A percentile compares a stretch with the other conserved stretches of the same genome.
phyloP scores from a whole-genome alignment of 2,888 invertebrate species.

The Tanytarsus gracilentus region DNA sequence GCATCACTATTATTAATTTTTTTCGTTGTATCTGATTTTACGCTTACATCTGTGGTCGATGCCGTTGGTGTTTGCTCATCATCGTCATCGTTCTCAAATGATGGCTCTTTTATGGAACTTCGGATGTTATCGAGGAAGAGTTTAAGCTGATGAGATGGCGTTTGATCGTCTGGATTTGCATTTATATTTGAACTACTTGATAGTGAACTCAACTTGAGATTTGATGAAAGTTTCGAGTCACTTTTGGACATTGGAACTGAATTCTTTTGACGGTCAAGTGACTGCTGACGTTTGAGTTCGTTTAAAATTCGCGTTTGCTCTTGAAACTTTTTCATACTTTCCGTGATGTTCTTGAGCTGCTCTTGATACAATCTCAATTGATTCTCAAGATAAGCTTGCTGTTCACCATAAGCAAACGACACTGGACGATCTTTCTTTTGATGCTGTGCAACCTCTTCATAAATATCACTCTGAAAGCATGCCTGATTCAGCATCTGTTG shows the following conservation, averaged over 20 bases:
- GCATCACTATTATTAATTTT: not conserved
- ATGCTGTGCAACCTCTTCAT: slow-evolving; percentile 32
- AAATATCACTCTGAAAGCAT: slow-evolving; percentile 20
- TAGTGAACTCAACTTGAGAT: slow-evolving; percentile 1
- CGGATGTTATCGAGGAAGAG: slow-evolving; percentile 42
- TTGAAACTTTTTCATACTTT: slow-evolving; percentile 43
- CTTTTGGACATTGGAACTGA: slow-evolving; percentile 31
- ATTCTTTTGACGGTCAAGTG: slow-evolving; percentile 35
- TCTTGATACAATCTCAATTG: slow-evolving; percentile 42
- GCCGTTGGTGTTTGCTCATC: not conserved
- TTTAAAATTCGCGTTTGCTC: slow-evolving; percentile 42
- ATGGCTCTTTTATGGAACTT: slow-evolving; percentile 39
- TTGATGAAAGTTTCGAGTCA: slow-evolving; percentile 24
- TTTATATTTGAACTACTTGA: slow-evolving; percentile 35
- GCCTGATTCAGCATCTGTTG: slow-evolving; percentile 33
- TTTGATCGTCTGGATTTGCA: slow-evolving; percentile 35
- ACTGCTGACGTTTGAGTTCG: slow-evolving; percentile 41
- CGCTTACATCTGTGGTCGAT: not conserved
- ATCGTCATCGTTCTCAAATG: slow-evolving; percentile 26
- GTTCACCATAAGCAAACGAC: slow-evolving; percentile 41
- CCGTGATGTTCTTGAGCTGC: slow-evolving; percentile 41
- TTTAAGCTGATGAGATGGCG: slow-evolving; percentile 40
- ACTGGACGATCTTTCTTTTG: slow-evolving; percentile 37
- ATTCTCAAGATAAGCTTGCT: slow-evolving; percentile 42
- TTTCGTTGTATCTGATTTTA: not conserved